Evolutionary conservation across 2,888 invertebrate genomes (phyloP).

Genomic region (Leptinotarsa tumamoca): DNA sequence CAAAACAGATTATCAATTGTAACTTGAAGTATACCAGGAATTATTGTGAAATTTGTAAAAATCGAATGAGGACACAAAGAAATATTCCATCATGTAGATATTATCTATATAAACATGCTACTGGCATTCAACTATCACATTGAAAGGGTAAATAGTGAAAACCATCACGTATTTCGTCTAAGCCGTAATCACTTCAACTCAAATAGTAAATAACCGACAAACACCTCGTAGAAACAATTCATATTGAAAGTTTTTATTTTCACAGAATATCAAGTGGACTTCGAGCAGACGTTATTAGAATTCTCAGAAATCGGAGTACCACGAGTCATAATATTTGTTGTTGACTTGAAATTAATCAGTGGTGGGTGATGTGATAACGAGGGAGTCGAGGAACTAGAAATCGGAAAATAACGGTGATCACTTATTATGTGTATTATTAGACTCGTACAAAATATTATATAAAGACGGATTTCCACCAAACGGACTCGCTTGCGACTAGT

Average conservation of each 20-base stretch:
- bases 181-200: neutral
- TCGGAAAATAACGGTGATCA: too few species aligned
- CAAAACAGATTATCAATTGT: too few species aligned
- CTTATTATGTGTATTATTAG: too few species aligned
- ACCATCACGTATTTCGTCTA: neutral
- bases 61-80: neutral
- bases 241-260: neutral
- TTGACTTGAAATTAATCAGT: neutral
- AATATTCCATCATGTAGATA: neutral
- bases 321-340: slow-evolving; percentile 10
- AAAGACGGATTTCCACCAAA: too few species aligned
- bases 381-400: neutral
- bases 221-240: neutral
- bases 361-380: neutral
- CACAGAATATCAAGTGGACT: neutral
- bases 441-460: too few species aligned
- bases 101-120: neutral
- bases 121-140: neutral
- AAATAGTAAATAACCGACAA: neutral
- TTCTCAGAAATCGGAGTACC: slow-evolving; percentile 11
- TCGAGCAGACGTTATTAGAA: neutral
- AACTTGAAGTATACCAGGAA: too few species aligned
- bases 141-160: neutral
- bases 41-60: neutral
- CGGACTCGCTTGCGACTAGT: too few species aligned